Percentiles rank a stretch among this genome's conserved stretches.
These are phyloP conservation scores for Chymomyza amoena DNA, from an alignment of 2,888 invertebrate species.

Conservation along the genomic window DNA sequence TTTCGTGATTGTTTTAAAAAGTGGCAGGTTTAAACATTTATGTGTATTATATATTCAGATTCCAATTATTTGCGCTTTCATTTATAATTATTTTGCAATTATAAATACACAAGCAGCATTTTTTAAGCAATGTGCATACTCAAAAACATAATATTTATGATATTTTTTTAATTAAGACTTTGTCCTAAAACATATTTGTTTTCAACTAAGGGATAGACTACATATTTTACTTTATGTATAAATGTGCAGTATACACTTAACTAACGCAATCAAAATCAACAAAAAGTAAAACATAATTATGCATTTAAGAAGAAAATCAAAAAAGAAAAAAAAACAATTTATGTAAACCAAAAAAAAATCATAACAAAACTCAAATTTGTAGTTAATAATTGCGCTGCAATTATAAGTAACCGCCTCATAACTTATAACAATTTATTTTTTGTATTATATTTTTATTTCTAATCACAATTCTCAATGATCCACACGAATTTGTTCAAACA, in stretches of 20 bases:
- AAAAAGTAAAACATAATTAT: slow-evolving; percentile 14
- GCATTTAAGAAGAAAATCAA: slow-evolving; percentile 46
- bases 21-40: slow-evolving; percentile 15
- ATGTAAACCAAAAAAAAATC: slow-evolving; percentile 50
- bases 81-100: slow-evolving; percentile 34
- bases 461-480: slow-evolving; percentile 14
- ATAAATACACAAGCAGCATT: background rate
- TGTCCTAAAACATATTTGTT: background rate
- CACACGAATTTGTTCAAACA: background rate
- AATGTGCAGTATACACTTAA: slow-evolving; percentile 9
- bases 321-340: slow-evolving; percentile 21
- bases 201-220: slow-evolving; percentile 33
- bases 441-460: slow-evolving; percentile 15
- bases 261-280: slow-evolving; percentile 17
- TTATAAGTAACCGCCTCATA: slow-evolving; percentile 35
- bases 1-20: slow-evolving; percentile 10
- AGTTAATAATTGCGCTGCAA: slow-evolving; percentile 19
- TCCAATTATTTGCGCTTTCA: slow-evolving; percentile 46
- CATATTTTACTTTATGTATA: slow-evolving; percentile 17
- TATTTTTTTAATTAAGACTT: slow-evolving; percentile 39
- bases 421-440: slow-evolving; percentile 33
- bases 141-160: slow-evolving; percentile 22
- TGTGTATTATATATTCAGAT: slow-evolving; percentile 48
- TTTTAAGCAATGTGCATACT: slow-evolving; percentile 29
- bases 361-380: background rate